Evolutionary conservation across 2,888 invertebrate species (phyloP), one percentile per base, ranked within the genome.

Genomic region (Parnassius apollo): DNA sequence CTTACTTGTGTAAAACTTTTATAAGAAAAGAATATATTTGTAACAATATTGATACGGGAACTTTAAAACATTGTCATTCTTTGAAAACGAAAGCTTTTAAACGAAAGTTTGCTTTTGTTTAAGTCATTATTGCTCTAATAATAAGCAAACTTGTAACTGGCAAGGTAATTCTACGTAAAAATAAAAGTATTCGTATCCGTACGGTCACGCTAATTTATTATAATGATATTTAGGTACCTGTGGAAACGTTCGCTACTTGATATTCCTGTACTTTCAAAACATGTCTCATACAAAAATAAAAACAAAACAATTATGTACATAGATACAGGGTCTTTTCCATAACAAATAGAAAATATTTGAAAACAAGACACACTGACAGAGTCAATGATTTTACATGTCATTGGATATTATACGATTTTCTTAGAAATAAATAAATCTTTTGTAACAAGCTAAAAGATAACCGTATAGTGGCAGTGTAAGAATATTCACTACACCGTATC

Each of bases 1-100:
- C 45, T 44, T 61, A 45, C 51, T 61, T 46, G 57, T 48, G 61
- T 57, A 52, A 57, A 42, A 44, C 35, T 7, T 35, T 35, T 35
- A 4, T 35, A 7, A 35, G 35, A 7, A 35, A 35, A 35, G 35
- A 35, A 35, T 35, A 35, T 35, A 35, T 35, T 35, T 35, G 35
- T 35, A 35, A 35, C 35, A 7, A 7, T 35, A 2, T 35, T 35
- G 35, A 35, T 4, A 35, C 42, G 10, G 13, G 13, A 13, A 35
- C 46, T 50, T 10, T 59, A 42, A 63, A 56, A 42, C 46, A 50
- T 50, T 46, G 45, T 51, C 61, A 57, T 57, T 69, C 69, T 69
- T 71, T 62, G 73, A 78, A 81, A 81, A 72, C 65, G 78, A 80
- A 80, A 81, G 79, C 74, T 35, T n/a, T 61, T 56, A 75, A 78